Conservation (phyloP, 1,140 invertebrate species). For the Caenorhabditis elegans region WBcel235 BX284604.4:10334501-10335000, state of each 20-base stretch:
- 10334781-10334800: no score
- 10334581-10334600: neutral
- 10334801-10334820: slow-evolving; percentile 5
- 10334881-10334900: slow-evolving; percentile 5
- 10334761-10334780: no score
- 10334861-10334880: neutral
- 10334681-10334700: slow-evolving; percentile 4
- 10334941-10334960: no score
- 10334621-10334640: neutral
- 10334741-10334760: no score
- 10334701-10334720: no score
- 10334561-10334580: no score
- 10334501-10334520: neutral
- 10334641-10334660: neutral
- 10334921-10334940: no score
- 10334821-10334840: slow-evolving; percentile 17
- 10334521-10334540: slow-evolving; percentile 16
- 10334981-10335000: no score
- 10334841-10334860: neutral
- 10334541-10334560: neutral
- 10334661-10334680: neutral
- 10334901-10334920: neutral
- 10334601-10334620: neutral
- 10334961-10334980: no score
- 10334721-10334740: no score